Conservation (phyloP, 2,113 vertebrate genomes). For the Eudorcas thomsonii region DNA sequence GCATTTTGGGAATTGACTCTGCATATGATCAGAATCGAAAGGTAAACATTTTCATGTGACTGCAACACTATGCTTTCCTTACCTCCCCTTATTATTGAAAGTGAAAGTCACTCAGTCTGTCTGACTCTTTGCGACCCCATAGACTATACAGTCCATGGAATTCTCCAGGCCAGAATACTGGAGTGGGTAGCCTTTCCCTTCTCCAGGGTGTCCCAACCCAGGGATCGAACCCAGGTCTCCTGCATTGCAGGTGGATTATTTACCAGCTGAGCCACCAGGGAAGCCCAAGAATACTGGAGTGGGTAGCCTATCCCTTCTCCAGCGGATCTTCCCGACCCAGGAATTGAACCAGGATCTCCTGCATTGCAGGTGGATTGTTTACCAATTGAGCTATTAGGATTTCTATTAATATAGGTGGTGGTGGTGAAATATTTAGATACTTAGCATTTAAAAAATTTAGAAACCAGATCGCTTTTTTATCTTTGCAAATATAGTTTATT, state of each 20-base stretch:
- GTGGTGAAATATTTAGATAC: background rate
- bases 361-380: background rate
- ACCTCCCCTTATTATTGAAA: background rate
- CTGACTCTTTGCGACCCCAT: background rate
- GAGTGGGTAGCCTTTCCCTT: background rate
- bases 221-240: background rate
- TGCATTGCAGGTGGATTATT: background rate
- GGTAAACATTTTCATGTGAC: slow-evolving; percentile 79
- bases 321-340: rapidly evolving
- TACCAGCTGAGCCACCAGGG: background rate
- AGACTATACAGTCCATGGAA: background rate
- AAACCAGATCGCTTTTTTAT: slow-evolving; percentile 5
- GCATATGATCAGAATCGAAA: slow-evolving; percentile 94
- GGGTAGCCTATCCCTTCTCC: background rate
- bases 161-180: background rate
- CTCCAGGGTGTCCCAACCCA: background rate
- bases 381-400: background rate
- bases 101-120: background rate
- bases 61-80: background rate
- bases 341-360: background rate
- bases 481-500: background rate
- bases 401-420: background rate
- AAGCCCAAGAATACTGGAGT: background rate
- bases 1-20: slow-evolving; percentile 92
- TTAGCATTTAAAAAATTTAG: background rate